These are phyloP conservation scores for Ptychadena robeensis DNA, from an alignment of 2,797 vertebrate species.

Conservation along the genomic window DNA sequence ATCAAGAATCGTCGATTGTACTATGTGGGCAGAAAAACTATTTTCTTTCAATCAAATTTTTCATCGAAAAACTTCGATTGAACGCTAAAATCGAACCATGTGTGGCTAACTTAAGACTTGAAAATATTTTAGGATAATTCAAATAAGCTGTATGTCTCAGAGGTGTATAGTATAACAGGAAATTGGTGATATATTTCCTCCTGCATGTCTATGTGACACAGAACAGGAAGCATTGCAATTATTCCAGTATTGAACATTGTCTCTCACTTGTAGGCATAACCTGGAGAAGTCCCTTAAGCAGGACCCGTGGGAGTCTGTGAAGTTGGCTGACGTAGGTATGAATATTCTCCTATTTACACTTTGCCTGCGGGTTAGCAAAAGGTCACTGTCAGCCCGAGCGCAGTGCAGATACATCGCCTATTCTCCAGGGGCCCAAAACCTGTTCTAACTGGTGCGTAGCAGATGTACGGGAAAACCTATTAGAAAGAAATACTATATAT, in stretches of 20 bases:
- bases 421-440: neutral
- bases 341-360: neutral
- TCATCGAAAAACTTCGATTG: no score
- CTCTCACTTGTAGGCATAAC: slow-evolving; percentile 80
- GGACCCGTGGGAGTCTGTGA: slow-evolving; percentile 87
- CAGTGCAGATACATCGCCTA: neutral
- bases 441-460: neutral
- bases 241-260: neutral
- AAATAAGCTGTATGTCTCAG: no score
- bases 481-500: neutral
- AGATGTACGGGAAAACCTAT: neutral
- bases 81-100: no score
- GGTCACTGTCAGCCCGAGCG: neutral
- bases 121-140: no score
- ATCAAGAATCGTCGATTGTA: no score
- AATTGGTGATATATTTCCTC: neutral
- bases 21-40: no score
- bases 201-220: neutral
- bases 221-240: neutral
- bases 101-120: no score
- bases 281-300: slow-evolving; percentile 84
- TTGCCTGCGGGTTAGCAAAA: slow-evolving; percentile 1
- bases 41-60: no score
- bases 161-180: neutral
- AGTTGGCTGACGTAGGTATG: slow-evolving; percentile 86